Conservation (phyloP, 2,797 vertebrate genomes). For the Myotis daubentonii region DNA sequence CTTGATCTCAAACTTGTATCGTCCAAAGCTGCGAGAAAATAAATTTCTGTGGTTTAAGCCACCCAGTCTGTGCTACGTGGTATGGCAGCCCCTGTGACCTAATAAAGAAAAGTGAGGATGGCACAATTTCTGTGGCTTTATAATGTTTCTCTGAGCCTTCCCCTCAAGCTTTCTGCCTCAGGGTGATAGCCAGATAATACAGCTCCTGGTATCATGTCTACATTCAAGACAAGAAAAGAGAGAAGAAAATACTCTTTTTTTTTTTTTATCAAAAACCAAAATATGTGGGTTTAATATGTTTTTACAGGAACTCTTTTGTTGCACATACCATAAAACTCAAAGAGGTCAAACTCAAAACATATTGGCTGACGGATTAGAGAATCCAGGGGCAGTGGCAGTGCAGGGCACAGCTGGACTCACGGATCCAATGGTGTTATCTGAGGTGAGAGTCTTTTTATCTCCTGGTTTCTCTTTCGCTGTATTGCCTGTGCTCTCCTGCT, state of each 20-base stretch:
- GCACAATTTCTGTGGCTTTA: neutral
- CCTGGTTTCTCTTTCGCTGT: neutral
- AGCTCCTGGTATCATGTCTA: neutral
- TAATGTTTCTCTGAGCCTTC: neutral
- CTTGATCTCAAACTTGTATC: neutral
- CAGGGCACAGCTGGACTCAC: neutral
- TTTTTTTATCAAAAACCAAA: neutral
- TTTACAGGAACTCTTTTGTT: too few species aligned
- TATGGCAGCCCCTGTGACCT: neutral
- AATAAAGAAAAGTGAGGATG: neutral
- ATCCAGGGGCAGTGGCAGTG: neutral
- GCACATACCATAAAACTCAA: neutral
- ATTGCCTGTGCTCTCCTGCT: neutral
- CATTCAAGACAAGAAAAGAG: neutral
- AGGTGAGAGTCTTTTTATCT: neutral
- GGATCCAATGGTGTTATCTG: neutral
- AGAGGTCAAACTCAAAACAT: neutral
- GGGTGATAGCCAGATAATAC: neutral
- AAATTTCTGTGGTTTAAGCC: neutral
- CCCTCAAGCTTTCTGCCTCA: neutral
- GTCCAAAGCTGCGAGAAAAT: neutral
- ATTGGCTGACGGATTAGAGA: neutral
- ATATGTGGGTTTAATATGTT: neutral
- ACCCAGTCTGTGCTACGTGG: neutral
- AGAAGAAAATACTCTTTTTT: neutral